phyloP scores from a whole-genome alignment of 2,888 invertebrate species.

The Herminia tarsipennalis region DNA sequence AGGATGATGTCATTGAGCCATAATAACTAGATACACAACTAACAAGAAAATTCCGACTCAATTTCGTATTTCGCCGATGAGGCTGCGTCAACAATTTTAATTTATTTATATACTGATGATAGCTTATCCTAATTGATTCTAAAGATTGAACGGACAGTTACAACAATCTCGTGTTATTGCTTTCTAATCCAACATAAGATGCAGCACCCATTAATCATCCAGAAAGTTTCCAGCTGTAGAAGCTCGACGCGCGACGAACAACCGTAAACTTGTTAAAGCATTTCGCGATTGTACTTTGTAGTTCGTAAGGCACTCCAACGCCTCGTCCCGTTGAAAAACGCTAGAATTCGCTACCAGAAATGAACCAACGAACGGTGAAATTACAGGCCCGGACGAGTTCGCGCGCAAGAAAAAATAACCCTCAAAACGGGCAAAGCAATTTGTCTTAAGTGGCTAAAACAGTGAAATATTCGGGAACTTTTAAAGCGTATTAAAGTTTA shows the following conservation, averaged over 20 bases:
- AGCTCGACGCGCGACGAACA: conserved; percentile 5
- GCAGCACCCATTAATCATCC: no score
- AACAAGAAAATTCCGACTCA: not conserved
- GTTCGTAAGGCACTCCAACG: conserved; percentile 11
- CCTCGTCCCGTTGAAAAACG: conserved; percentile 41
- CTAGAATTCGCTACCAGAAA: conserved; percentile 38
- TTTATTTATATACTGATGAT: no score
- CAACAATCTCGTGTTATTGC: no score
- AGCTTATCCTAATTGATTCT: no score
- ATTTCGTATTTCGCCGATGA: conserved; percentile 1
- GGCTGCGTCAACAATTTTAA: no score
- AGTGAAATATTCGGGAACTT: conserved; percentile 79
- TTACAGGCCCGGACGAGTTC: conserved; percentile 52
- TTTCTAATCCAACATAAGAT: no score
- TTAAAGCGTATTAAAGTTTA: conserved; percentile 74
- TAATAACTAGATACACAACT: conserved; percentile 1
- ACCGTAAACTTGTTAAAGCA: conserved; percentile 18
- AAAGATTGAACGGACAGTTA: no score
- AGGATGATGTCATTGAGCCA: not conserved
- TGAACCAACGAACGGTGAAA: conserved; percentile 70
- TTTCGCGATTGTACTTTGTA: conserved; percentile 17
- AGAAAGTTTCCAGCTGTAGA: conserved; percentile 20
- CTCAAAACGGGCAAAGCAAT: conserved; percentile 64
- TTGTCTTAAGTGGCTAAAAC: conserved; percentile 78
- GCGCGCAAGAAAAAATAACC: conserved; percentile 56